Evolutionary conservation across 2,888 invertebrate genomes (phyloP), one percentile per base, ranked within the genome.

Genomic region (Pollenia amentaria): DNA sequence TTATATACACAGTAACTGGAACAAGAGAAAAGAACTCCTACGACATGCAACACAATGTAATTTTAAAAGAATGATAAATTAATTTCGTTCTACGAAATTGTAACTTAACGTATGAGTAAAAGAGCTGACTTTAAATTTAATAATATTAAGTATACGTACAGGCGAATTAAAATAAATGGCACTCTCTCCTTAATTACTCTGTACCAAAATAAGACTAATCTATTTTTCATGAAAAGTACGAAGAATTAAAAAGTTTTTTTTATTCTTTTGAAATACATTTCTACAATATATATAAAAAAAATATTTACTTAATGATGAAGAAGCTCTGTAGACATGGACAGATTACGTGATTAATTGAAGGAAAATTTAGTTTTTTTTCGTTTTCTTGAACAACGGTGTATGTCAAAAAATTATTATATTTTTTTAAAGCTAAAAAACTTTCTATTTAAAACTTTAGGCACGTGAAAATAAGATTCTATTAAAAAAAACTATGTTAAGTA

Each of bases 111-210:
- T 75, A 75, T 75, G 62, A 40, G 62, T 64, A 51, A 51, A 40
- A 62, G 51, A 48, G 60, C 8, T 42, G 14, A 0, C 3, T 11
- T 7, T 14, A 2, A 18, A 14, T 40, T 10, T 62, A 62, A 75
- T 21, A 48, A 62, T 51, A 40, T 51, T 75, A n/a, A 48, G 29
- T 51, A 64, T 75, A 75, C 75, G 75, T 21, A 0, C 16, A 40
- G 51, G 29, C 6, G 29, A 29, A 29, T 16, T 1, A 40, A 53
- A 9, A 12, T 44, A 29, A 38, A 10, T 42, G 4, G n/a, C 10
- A 53, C 12, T 18, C 42, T 4, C 73, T 62, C 40, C n/a, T 62
- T 38, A 40, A 53, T 18, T 38, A 18, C 40, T 48, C 29, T 29
- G 29, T 4, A 1, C 10, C 51, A 40, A 14, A 62, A 51, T 42